A percentile compares a stretch with the other conserved stretches of the same genome.
phyloP scores from a whole-genome alignment of 2,113 vertebrate genomes.

The Zosterops lateralis region DNA sequence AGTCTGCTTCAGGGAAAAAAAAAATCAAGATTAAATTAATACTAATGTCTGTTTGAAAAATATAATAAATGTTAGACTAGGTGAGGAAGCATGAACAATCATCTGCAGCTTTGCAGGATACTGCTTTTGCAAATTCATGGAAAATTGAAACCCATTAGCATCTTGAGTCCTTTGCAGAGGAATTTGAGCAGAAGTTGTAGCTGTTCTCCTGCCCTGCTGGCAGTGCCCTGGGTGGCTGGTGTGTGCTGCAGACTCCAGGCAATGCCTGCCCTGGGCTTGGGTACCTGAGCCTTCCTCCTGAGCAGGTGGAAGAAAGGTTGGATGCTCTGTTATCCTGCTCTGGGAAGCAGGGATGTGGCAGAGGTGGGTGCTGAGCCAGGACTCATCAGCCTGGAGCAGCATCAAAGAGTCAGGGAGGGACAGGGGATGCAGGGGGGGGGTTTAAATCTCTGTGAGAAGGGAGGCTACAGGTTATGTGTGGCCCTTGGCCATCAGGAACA shows the following conservation, averaged over 20 bases:
- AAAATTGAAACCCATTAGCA: neutral
- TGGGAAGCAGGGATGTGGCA: neutral
- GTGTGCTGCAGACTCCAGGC: rapidly evolving
- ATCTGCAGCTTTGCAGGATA: slow-evolving; percentile 5
- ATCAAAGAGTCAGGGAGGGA: rapidly evolving
- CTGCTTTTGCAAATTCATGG: slow-evolving; percentile 19
- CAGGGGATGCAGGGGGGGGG: neutral
- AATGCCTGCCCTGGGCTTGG: neutral
- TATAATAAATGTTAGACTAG: slow-evolving; percentile 44
- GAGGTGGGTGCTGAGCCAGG: neutral
- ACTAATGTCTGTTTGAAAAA: slow-evolving; percentile 58
- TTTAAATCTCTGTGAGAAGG: rapidly evolving
- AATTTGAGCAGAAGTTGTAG: neutral
- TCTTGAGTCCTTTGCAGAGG: neutral
- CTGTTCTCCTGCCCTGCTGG: neutral
- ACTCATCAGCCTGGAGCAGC: neutral
- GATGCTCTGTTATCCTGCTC: rapidly evolving
- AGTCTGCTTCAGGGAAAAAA: neutral
- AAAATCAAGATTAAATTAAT: slow-evolving; percentile 42
- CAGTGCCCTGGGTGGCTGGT: neutral
- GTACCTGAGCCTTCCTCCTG: neutral
- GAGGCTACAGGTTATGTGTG: neutral
- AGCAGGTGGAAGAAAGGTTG: rapidly evolving
- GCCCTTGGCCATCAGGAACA: neutral
- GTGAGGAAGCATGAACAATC: slow-evolving; percentile 31